These are phyloP conservation scores for Drosophila truncata DNA, from an alignment of 1,140 invertebrate species.

Conservation along the genomic window DNA sequence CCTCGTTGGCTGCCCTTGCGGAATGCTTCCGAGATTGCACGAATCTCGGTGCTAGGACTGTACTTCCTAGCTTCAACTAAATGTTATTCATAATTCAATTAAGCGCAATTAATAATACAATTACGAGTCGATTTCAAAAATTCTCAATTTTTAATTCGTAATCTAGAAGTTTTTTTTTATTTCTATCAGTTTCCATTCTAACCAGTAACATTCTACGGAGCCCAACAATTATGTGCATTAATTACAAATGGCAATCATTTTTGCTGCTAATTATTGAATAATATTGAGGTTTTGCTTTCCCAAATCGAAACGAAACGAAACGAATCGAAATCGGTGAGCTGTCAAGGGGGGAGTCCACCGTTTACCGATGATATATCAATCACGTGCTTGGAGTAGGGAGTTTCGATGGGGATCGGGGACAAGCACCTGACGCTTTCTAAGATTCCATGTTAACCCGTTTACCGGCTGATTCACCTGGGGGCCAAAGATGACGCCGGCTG, in stretches of 20 bases:
- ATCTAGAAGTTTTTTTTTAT: conserved; percentile 10
- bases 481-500: conserved; percentile 46
- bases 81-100: conserved; percentile 81
- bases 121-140: conserved; percentile 78
- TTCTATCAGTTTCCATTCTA: conserved; percentile 55
- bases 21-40: conserved; percentile 65
- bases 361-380: conserved; percentile 58
- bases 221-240: conserved; percentile 79
- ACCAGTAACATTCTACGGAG: conserved; percentile 36
- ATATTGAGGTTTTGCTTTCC: conserved; percentile 77
- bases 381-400: conserved; percentile 29
- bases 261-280: conserved; percentile 77
- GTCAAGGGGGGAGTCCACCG: conserved; percentile 33
- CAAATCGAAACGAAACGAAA: conserved; percentile 52
- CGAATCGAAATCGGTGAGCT: conserved; percentile 25
- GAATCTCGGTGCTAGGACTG: conserved; percentile 54
- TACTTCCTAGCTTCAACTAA: conserved; percentile 60
- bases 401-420: background rate
- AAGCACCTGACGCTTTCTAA: conserved; percentile 48
- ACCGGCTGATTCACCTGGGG: conserved; percentile 58
- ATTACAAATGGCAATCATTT: conserved; percentile 79
- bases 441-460: conserved; percentile 41
- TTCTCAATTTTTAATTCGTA: conserved; percentile 50
- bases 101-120: conserved; percentile 82
- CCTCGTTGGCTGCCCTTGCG: conserved; percentile 54